phyloP scores from a whole-genome alignment of 2,113 vertebrate genomes.

The Centropristis striata region DNA sequence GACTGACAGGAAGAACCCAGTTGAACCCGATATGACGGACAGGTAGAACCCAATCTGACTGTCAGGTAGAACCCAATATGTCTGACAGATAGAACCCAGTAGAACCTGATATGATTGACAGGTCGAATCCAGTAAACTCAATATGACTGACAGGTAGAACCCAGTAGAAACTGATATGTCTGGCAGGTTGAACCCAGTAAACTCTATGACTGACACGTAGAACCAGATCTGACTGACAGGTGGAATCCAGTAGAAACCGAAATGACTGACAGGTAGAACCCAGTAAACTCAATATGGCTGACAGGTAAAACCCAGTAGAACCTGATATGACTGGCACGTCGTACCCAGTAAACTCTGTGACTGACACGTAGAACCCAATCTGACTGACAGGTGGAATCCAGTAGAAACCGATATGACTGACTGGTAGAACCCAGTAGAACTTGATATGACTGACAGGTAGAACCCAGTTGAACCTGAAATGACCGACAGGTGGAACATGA shows the following conservation, averaged over 20 bases:
- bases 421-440: not conserved
- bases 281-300: not conserved
- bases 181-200: not conserved
- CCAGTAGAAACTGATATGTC: not conserved
- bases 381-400: not conserved
- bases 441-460: not conserved
- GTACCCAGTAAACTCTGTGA: too few relatives aligned
- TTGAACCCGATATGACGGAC: not conserved
- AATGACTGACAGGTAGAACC: not conserved
- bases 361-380: not conserved
- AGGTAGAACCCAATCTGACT: not conserved
- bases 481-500: not conserved
- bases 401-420: not conserved
- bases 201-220: not conserved
- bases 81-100: not conserved
- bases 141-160: too few relatives aligned
- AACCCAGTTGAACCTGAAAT: not conserved
- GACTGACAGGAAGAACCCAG: not conserved
- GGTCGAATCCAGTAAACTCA: not conserved
- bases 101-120: not conserved
- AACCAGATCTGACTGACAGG: too few relatives aligned
- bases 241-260: not conserved
- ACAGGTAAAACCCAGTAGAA: not conserved
- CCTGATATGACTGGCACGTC: too few relatives aligned
- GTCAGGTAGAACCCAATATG: not conserved